These are phyloP conservation scores for Chelon labrosus DNA, from an alignment of 2,797 vertebrate genomes.

Conservation along the genomic window DNA sequence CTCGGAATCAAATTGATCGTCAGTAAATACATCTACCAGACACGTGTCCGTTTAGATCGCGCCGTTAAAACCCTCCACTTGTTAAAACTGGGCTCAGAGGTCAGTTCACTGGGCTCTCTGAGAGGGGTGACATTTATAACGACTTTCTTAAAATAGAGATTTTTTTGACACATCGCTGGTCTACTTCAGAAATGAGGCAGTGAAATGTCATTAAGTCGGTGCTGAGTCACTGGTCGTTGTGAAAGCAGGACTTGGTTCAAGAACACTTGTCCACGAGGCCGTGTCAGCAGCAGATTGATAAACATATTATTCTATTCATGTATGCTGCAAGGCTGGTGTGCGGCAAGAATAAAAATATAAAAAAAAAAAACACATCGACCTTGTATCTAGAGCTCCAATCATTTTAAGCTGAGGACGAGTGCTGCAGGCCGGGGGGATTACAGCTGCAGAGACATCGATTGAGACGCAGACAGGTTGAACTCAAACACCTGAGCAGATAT, in stretches of 20 bases:
- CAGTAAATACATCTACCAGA: too few species aligned
- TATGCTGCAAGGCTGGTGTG: not conserved
- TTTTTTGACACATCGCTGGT: slow-evolving; percentile 8
- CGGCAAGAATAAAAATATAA: not conserved
- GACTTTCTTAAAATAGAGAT: slow-evolving; percentile 8
- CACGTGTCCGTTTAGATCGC: too few species aligned
- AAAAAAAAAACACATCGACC: slow-evolving; percentile 1
- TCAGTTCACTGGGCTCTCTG: slow-evolving; percentile 5
- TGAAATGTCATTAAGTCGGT: not conserved
- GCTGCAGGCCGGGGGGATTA: not conserved
- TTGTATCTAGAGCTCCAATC: slow-evolving; percentile 16
- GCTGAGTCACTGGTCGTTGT: slow-evolving; percentile 55
- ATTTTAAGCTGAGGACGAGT: not conserved
- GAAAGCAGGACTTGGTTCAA: slow-evolving; percentile 48
- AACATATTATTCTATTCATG: slow-evolving; percentile 28
- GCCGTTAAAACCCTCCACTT: not conserved
- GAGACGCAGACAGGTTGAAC: slow-evolving; percentile 8
- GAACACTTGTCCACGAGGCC: slow-evolving; percentile 27
- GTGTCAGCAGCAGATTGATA: slow-evolving; percentile 36
- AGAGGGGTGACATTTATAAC: slow-evolving; percentile 9
- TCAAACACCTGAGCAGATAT: slow-evolving; percentile 30
- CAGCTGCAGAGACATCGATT: slow-evolving; percentile 5
- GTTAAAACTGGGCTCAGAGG: not conserved
- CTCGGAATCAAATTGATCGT: too few species aligned
- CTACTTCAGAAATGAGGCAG: slow-evolving; percentile 19